Percentiles rank a stretch among this genome's conserved stretches.
phyloP scores from a whole-genome alignment of 2,113 vertebrate genomes.

The Brevimyrus niger region DNA sequence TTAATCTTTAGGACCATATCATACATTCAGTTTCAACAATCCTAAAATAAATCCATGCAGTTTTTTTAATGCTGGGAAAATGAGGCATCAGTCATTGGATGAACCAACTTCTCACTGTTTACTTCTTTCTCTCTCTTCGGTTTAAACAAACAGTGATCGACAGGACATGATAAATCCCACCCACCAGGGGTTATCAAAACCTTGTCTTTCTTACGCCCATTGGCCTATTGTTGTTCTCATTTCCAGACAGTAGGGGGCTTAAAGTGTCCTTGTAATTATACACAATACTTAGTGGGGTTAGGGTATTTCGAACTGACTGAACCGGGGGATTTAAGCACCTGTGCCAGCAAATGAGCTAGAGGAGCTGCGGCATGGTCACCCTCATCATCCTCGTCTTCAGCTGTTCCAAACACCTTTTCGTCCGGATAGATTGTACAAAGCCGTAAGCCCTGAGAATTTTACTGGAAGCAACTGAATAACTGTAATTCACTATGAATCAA shows the following conservation, averaged over 20 bases:
- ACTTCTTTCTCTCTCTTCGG: background rate
- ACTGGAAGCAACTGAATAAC: background rate
- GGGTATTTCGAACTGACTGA: background rate
- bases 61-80: background rate
- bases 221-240: background rate
- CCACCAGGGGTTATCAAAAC: background rate
- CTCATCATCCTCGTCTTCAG: background rate
- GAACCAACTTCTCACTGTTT: background rate
- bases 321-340: background rate
- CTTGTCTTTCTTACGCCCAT: background rate
- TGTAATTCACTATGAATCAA: background rate
- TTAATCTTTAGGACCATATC: background rate
- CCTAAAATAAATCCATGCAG: background rate
- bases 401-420: background rate
- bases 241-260: background rate
- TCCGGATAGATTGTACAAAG: background rate
- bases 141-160: background rate
- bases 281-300: background rate
- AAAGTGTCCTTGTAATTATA: background rate
- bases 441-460: background rate
- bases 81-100: background rate
- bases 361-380: background rate
- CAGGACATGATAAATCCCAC: background rate
- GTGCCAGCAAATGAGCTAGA: background rate
- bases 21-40: background rate